Base-by-base conservation (phyloP, 2,888 invertebrate genomes). In the Bellardia bayeri region DNA sequence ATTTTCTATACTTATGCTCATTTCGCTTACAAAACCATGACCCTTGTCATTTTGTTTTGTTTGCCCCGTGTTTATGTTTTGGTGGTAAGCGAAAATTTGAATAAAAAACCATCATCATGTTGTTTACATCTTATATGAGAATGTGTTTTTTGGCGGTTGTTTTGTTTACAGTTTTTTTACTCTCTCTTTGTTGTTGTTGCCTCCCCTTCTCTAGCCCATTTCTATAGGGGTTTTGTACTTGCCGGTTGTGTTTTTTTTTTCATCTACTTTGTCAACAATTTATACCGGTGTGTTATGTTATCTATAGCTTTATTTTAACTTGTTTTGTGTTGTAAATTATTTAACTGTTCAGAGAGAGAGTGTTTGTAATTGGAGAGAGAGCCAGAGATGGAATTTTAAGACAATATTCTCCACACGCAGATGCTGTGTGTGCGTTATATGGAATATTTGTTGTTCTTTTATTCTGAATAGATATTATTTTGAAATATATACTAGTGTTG, bases 351-450 rank as follows among this genome's bases (percentile, higher is more conserved):
- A 23, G 68, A 74, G 40, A 23, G 68, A 74, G 40, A 49, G 14
- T 69, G 0, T 45, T 42, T 37, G 2, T 11, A 11, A 58, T n/a
- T 14, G 23, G 33, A 42, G 58, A 71, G 68, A 63, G 23, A 13
- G 16, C 7, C 16, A 64, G 51, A 30, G 23, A 3, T 3, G 4
- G 14, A 30, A 30, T 45, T 61, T 42, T 68, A 33, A 42, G 37
- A 83, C 3, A 40, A 37, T 68, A n/a, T 63, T 81, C 84, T 78
- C 64, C 81, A 49, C 54, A 85, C 87, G 85, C 87, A 87, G 86
- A 87, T 87, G 83, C 76, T 87, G 87, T 86, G 45, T 78, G 68
- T 64, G 69, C 16, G 16, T 71, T 51, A 0, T 13, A 51, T 11
- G 14, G 33, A 76, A 7, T 1, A 7, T 49, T 64, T 66, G 51